Conservation (phyloP, 2,113 vertebrate genomes). For the Symphodus melops region DNA sequence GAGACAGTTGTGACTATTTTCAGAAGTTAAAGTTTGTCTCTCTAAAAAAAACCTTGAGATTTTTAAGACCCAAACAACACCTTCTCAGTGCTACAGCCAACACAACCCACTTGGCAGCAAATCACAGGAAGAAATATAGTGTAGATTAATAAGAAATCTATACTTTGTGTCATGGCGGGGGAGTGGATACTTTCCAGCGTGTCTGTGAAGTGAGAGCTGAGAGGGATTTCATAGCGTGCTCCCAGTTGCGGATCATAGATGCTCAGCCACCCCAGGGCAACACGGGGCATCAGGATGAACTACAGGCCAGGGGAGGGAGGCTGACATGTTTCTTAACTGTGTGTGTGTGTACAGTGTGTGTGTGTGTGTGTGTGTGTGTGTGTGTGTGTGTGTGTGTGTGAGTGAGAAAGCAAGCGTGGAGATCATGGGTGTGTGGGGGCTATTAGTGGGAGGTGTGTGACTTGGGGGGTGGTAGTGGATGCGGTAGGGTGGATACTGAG, state of each 20-base stretch:
- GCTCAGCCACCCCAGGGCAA: constrained; percentile 75
- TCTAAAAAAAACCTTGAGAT: neutral
- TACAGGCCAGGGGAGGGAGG: constrained; percentile 67
- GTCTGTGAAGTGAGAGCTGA: constrained; percentile 69
- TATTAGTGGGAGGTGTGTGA: constrained; percentile 75
- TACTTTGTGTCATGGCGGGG: constrained; percentile 51
- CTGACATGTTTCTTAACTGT: constrained; percentile 68
- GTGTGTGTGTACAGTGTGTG: neutral
- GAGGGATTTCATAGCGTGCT: constrained; percentile 74
- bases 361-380: constrained; percentile 35
- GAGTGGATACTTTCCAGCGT: constrained; percentile 54
- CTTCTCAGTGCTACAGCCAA: constrained; percentile 18
- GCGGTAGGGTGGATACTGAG: constrained; percentile 69
- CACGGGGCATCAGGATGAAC: constrained; percentile 75
- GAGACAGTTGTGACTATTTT: neutral
- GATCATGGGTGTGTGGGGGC: constrained; percentile 65
- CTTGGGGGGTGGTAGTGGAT: constrained; percentile 69
- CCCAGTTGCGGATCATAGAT: constrained; percentile 77
- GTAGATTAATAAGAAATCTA: constrained; percentile 62
- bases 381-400: neutral
- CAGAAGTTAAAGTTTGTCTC: neutral
- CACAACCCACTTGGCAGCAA: constrained; percentile 21
- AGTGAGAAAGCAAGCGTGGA: constrained; percentile 44
- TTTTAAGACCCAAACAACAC: neutral
- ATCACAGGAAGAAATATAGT: constrained; percentile 39